phyloP scores from a whole-genome alignment of 2,797 vertebrate genomes.

The Bovichtus diacanthus region DNA sequence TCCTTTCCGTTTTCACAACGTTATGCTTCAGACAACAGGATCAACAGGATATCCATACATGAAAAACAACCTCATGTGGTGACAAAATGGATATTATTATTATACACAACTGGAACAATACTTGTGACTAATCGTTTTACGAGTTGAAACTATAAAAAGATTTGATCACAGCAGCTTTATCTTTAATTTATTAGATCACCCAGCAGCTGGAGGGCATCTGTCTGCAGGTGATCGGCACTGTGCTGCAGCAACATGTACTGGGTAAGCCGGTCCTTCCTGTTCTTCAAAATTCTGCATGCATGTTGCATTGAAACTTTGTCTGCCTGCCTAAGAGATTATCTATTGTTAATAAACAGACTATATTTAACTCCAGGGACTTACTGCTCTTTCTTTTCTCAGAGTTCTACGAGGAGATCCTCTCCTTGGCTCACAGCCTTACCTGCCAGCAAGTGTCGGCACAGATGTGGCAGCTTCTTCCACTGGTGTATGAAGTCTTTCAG shows the following conservation, averaged over 20 bases:
- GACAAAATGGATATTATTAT: not conserved
- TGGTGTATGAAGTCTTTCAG: conserved; percentile 98
- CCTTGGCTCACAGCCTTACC: conserved; percentile 97
- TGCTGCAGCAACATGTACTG: conserved; percentile 97
- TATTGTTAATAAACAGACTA: not conserved
- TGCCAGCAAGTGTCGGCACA: conserved; percentile 98
- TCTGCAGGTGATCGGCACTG: conserved; percentile 98
- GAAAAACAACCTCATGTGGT: not conserved
- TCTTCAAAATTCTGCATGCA: conserved; percentile 43
- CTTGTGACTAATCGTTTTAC: not conserved
- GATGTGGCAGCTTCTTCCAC: conserved; percentile 99
- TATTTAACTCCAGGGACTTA: conserved; percentile 10
- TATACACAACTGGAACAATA: not conserved
- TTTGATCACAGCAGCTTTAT: not conserved
- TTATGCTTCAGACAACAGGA: no score
- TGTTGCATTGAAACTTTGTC: not conserved
- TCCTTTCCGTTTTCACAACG: no score
- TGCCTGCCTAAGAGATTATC: not conserved
- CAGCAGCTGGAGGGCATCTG: conserved; percentile 99
- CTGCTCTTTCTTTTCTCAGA: conserved; percentile 78
- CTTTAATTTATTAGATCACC: conserved; percentile 88
- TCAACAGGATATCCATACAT: no score
- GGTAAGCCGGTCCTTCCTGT: conserved; percentile 83
- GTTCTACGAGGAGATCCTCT: conserved; percentile 99
- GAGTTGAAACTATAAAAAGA: not conserved